Percentiles rank a stretch among this genome's conserved stretches.
These are phyloP conservation scores for Toxostoma redivivum DNA, from an alignment of 2,113 vertebrate species.

Conservation along the genomic window DNA sequence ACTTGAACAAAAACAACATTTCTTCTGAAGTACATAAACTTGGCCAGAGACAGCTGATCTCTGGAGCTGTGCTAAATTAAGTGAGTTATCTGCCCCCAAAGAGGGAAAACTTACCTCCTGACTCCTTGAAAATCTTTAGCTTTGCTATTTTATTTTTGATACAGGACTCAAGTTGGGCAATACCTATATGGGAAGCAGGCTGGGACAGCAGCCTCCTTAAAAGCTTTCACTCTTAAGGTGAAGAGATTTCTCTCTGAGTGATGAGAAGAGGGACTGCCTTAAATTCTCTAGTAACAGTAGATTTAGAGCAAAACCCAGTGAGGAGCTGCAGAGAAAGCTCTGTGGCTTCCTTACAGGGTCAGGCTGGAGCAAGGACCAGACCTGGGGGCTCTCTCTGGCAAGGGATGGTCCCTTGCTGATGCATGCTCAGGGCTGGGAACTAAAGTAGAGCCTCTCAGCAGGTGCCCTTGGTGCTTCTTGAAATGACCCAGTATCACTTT, in stretches of 20 bases:
- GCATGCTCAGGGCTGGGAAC: background rate
- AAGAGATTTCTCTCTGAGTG: background rate
- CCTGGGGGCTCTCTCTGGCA: accelerated
- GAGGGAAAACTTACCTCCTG: background rate
- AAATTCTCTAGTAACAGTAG: background rate
- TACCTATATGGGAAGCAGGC: background rate
- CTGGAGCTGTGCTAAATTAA: background rate
- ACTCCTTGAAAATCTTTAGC: too few species aligned
- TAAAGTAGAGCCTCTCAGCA: background rate
- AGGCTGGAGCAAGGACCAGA: background rate
- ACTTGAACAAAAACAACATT: background rate
- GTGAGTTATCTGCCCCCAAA: background rate
- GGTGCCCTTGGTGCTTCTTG: background rate
- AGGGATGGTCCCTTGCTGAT: background rate
- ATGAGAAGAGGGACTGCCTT: background rate
- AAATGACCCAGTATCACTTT: background rate
- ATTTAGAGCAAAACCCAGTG: background rate
- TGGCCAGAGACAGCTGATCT: background rate
- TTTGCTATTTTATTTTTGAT: background rate
- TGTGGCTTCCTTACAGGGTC: accelerated
- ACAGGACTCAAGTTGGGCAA: background rate
- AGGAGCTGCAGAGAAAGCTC: background rate
- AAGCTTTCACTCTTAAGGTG: background rate
- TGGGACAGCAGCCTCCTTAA: background rate
- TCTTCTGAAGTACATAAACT: background rate